A percentile compares a stretch with the other conserved stretches of the same genome.
phyloP scores from a whole-genome alignment of 1,140 invertebrate genomes.

The Pogonognathellus flavescens region DNA sequence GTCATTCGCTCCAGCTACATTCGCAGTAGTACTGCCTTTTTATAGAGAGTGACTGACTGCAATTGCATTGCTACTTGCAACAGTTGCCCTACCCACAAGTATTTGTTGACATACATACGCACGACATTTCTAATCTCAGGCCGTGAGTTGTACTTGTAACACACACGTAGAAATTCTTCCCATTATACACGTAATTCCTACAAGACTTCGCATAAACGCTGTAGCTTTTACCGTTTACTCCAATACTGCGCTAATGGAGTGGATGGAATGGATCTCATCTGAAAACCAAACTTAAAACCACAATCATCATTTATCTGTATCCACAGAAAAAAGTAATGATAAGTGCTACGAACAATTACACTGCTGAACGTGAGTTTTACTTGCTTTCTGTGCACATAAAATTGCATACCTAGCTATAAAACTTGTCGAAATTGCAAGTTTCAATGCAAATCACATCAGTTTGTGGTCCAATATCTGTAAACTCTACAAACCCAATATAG shows the following conservation, averaged over 20 bases:
- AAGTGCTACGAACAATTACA: slow-evolving; percentile 38
- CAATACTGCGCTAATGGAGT: neutral
- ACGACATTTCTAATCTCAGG: slow-evolving; percentile 38
- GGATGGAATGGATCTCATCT: slow-evolving; percentile 7
- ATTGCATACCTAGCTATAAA: slow-evolving; percentile 31
- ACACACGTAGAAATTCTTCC: slow-evolving; percentile 12
- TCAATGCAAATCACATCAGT: slow-evolving; percentile 7
- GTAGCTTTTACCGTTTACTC: neutral
- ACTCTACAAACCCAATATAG: too few relatives aligned
- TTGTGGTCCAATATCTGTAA: slow-evolving; percentile 1
- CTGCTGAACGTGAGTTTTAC: slow-evolving; percentile 4
- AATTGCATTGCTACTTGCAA: slow-evolving; percentile 46
- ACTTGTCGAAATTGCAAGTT: slow-evolving; percentile 13
- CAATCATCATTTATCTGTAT: slow-evolving; percentile 12
- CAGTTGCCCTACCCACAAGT: slow-evolving; percentile 45
- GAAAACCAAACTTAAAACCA: slow-evolving; percentile 27
- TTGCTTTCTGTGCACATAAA: slow-evolving; percentile 14
- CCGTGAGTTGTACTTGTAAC: slow-evolving; percentile 17
- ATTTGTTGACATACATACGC: slow-evolving; percentile 48
- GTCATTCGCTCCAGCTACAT: slow-evolving; percentile 41
- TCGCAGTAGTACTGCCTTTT: slow-evolving; percentile 15
- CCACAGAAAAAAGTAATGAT: slow-evolving; percentile 36
- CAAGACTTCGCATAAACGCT: slow-evolving; percentile 20
- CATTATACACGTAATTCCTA: slow-evolving; percentile 21
- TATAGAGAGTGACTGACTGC: slow-evolving; percentile 31